Percentiles rank a stretch among this genome's conserved stretches.
phyloP scores from a whole-genome alignment of 1,140 invertebrate species.

The Drosophila erecta region DNA sequence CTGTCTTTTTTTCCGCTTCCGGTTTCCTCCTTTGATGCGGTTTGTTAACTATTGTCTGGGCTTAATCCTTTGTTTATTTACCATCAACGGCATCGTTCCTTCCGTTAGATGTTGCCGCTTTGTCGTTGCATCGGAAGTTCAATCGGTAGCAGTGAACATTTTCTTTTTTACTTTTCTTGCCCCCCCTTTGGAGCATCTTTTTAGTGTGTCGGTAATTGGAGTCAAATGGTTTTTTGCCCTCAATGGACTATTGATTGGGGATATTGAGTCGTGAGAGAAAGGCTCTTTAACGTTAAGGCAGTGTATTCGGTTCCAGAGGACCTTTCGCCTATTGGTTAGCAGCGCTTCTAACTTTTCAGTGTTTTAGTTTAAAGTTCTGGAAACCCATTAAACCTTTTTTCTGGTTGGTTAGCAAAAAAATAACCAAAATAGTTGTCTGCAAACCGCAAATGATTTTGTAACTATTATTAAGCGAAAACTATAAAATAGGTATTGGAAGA shows the following conservation, averaged over 20 bases:
- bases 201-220: conserved; percentile 48
- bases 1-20: conserved; percentile 23
- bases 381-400: too few relatives aligned
- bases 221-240: conserved; percentile 47
- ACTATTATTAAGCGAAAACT: too few relatives aligned
- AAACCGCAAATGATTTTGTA: too few relatives aligned
- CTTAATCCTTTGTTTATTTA: conserved; percentile 75
- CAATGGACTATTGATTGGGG: conserved; percentile 19
- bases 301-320: too few relatives aligned
- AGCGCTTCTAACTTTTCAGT: too few relatives aligned
- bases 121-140: conserved; percentile 47
- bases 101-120: conserved; percentile 21
- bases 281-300: too few relatives aligned
- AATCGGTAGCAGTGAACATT: conserved; percentile 50
- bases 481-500: too few relatives aligned
- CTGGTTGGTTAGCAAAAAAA: too few relatives aligned
- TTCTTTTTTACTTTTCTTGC: background rate
- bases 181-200: background rate
- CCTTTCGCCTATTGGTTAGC: too few relatives aligned
- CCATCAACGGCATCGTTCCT: conserved; percentile 52
- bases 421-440: too few relatives aligned
- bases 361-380: too few relatives aligned
- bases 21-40: conserved; percentile 9
- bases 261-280: background rate
- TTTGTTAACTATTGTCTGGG: conserved; percentile 61